Conservation (phyloP, 1,140 invertebrate genomes). For the Nasonia longicornis region DNA sequence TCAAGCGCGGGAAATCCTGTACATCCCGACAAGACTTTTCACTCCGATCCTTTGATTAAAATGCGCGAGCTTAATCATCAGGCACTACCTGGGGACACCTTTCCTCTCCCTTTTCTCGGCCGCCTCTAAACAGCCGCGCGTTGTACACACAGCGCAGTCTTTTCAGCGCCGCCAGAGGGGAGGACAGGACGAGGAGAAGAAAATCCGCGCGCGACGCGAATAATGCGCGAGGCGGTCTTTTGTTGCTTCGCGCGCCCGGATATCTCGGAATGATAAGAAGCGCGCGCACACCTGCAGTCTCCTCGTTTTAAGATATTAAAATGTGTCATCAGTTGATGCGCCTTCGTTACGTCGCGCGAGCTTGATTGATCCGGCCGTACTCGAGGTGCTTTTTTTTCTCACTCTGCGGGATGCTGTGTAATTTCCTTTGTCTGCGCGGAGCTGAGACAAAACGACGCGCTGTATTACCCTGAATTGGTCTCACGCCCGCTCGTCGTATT, state of each 20-base stretch:
- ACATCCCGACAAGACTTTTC: slow-evolving; percentile 65
- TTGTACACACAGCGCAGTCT: slow-evolving; percentile 38
- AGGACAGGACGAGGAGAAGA: slow-evolving; percentile 34
- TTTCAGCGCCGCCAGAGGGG: slow-evolving; percentile 50
- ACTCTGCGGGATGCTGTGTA: background rate
- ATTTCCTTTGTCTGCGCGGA: slow-evolving; percentile 19
- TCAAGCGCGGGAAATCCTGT: slow-evolving; percentile 64
- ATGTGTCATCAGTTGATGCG: slow-evolving; percentile 66
- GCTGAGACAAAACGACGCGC: background rate
- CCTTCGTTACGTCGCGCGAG: slow-evolving; percentile 59
- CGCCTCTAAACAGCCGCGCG: slow-evolving; percentile 49
- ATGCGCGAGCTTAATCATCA: slow-evolving; percentile 59
- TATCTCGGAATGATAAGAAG: slow-evolving; percentile 38
- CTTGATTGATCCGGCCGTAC: slow-evolving; percentile 51
- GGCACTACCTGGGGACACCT: slow-evolving; percentile 46
- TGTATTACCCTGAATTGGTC: slow-evolving; percentile 17
- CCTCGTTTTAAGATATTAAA: slow-evolving; percentile 67
- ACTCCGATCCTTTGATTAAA: slow-evolving; percentile 67
- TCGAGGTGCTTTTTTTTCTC: background rate
- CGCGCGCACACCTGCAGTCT: slow-evolving; percentile 30
- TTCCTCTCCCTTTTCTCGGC: slow-evolving; percentile 31
- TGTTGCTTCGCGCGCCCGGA: slow-evolving; percentile 51
- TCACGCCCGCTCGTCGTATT: slow-evolving; percentile 21
- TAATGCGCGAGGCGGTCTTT: slow-evolving; percentile 63
- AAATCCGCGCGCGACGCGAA: slow-evolving; percentile 54